phyloP scores from a whole-genome alignment of 2,888 invertebrate genomes.

The Neria commutata region DNA sequence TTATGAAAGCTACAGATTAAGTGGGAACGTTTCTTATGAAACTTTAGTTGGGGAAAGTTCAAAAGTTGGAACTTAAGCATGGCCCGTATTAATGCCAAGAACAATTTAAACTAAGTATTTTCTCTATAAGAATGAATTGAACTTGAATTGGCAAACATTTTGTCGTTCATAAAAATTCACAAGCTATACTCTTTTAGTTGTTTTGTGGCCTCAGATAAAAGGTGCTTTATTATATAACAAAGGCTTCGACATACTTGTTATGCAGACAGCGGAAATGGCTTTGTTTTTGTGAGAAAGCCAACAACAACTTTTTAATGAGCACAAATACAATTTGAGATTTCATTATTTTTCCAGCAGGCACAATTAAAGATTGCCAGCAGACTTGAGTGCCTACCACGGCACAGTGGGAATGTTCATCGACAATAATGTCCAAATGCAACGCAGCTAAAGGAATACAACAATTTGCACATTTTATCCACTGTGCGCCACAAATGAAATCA shows the following conservation, averaged over 20 bases:
- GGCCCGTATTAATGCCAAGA: no score
- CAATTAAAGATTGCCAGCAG: background rate
- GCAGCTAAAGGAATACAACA: no score
- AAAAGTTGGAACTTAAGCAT: no score
- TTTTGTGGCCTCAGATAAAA: background rate
- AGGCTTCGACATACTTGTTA: background rate
- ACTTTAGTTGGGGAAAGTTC: no score
- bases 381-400: background rate
- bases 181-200: no score
- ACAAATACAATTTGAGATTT: slow-evolving; percentile 45
- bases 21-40: no score
- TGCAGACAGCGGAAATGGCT: background rate
- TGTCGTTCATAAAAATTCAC: no score
- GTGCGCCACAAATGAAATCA: slow-evolving; percentile 5
- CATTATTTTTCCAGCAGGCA: slow-evolving; percentile 15
- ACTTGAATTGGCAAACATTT: no score
- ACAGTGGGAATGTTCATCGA: background rate
- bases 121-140: no score
- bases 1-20: no score
- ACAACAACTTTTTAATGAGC: slow-evolving; percentile 40
- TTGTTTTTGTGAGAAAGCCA: slow-evolving; percentile 5
- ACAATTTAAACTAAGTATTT: no score
- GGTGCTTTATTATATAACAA: background rate
- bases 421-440: no score
- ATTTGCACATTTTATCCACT: slow-evolving; percentile 2